Base-by-base conservation (phyloP, 2,113 vertebrate genomes). In the Cynopterus brachyotis region DNA sequence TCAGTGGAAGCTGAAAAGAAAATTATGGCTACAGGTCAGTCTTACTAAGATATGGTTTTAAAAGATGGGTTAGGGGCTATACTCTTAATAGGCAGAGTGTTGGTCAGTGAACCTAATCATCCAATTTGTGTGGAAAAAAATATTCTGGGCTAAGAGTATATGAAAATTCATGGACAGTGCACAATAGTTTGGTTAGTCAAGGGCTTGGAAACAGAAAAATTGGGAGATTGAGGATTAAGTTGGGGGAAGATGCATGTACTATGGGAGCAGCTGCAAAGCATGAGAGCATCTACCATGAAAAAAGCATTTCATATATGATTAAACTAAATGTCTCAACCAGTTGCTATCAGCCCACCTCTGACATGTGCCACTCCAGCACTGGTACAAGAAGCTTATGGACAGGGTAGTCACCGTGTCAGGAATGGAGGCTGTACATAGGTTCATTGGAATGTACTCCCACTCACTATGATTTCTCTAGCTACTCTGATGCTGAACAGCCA, bases 381-480 rank as follows among this genome's bases (percentile, higher is more conserved):
- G 13, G 5, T 3, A 35, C 9, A 9, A 20, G 4, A 30, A 24
- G 35, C 10, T 24, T 85, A 26, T n/a, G 37, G 57, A 35, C 47
- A 70, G 3, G 75, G 9, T 20, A 92, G 13, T 26, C 28, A 42
- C 1, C 9, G 2, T 20, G 45, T 50, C 12, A 40, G 47, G 50
- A 82, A 55, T 55, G 12, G 15, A 72, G 6, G 5, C 1, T 42
- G 5, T 5, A 0, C 0, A 1, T 28, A 66, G 30, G 26, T 11
- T 15, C 35, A 30, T 13, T 42, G 53, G 28, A 3, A n/a, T 50
- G 11, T 13, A 13, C 3, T 76, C 75, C 12, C 6, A 57, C 45
- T 50, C 32, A 70, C 2, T 24, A 53, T 30, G 9, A 55, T 45
- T 75, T 83, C 37, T 89, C 16, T 79, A 35, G 20, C 45, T 60